A percentile compares a stretch with the other conserved stretches of the same genome.
These are phyloP conservation scores for Festucalex cinctus DNA, from an alignment of 2,113 vertebrate species.

Conservation along the genomic window DNA sequence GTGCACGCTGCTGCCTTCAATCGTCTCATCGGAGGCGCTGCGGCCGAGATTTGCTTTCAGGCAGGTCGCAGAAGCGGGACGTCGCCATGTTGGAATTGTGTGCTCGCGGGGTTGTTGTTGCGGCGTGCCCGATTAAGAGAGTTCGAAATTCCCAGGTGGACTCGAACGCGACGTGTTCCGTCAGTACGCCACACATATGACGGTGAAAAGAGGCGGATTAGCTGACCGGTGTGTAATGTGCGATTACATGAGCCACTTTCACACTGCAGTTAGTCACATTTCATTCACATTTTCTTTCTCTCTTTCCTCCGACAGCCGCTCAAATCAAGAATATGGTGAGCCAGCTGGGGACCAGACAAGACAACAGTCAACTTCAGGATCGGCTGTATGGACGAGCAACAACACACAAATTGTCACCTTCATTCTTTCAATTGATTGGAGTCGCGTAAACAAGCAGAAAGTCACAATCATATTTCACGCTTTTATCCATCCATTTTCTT, in stretches of 20 bases:
- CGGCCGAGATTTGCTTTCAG: background rate
- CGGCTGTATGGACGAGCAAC: conserved; percentile 82
- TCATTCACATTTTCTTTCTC: background rate
- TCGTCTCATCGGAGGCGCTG: background rate
- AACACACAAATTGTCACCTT: background rate
- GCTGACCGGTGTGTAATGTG: too few species aligned
- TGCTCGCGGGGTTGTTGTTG: background rate
- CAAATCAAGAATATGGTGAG: conserved; percentile 93
- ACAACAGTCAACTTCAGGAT: conserved; percentile 89
- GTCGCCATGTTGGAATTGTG: background rate
- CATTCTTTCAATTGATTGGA: too few species aligned
- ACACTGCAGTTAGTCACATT: background rate
- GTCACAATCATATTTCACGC: too few species aligned
- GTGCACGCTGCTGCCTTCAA: background rate
- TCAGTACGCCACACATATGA: too few species aligned
- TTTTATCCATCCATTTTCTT: too few species aligned
- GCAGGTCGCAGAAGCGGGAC: background rate
- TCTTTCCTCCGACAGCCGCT: conserved; percentile 72
- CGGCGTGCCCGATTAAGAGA: background rate
- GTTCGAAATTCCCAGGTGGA: too few species aligned
- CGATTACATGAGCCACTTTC: background rate
- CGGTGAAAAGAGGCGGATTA: too few species aligned
- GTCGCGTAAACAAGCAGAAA: too few species aligned
- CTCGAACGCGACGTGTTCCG: too few species aligned
- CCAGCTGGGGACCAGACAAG: conserved; percentile 90